Evolutionary conservation across 2,888 invertebrate genomes (phyloP), one percentile per base, ranked within the genome.

Genomic region (Hypena proboscidalis): DNA sequence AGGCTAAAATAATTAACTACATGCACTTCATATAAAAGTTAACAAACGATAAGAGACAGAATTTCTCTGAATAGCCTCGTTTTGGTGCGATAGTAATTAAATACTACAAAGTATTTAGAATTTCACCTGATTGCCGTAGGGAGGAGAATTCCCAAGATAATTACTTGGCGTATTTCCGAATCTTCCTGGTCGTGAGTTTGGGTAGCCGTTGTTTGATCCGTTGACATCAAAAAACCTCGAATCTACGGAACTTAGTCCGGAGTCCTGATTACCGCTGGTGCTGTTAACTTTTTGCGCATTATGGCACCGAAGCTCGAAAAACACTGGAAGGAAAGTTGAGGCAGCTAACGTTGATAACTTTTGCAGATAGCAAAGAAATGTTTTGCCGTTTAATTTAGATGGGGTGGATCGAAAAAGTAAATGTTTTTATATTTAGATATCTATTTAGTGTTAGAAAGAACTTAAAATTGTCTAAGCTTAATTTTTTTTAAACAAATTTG

Each of bases 61-160:
- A n/a, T n/a, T n/a, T n/a, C n/a, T n/a, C n/a, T n/a, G n/a, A n/a
- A n/a, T n/a, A n/a, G n/a, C n/a, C n/a, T n/a, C n/a, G n/a, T n/a
- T n/a, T n/a, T n/a, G n/a, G n/a, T n/a, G n/a, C n/a, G n/a, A n/a
- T n/a, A n/a, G n/a, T n/a, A n/a, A n/a, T n/a, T n/a, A n/a, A n/a
- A n/a, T 4, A 17, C 5, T 4, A 5, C 5, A 17, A 17, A 4
- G 17, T 3, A 4, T 17, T 5, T 17, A 11, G 37, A 49, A 51
- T 42, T 40, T 58, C 58, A 63, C 63, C 65, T 57, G 55, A 55
- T 57, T 58, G 50, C 57, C 59, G 40, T 65, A 63, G 47, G 72
- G 65, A 53, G 53, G 59, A 52, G 64, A 56, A 68, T 67, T 64
- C 55, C 46, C 49, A 17, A 66, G 73, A 58, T 66, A 72, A 70